These are phyloP conservation scores for Drosophila macrospina DNA, from an alignment of 2,888 invertebrate genomes.

Conservation along the genomic window DNA sequence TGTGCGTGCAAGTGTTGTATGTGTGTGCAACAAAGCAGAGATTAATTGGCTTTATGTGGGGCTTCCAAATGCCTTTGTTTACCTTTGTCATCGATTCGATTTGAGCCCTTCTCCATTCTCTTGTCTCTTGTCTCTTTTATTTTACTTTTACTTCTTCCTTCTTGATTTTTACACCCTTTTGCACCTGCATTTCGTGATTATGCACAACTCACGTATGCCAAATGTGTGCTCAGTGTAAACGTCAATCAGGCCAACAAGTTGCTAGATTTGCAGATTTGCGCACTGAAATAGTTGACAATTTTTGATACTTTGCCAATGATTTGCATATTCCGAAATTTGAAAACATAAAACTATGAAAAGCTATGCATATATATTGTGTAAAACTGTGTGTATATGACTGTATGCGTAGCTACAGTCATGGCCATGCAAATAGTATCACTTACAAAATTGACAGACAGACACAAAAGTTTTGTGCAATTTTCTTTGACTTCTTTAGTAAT, in stretches of 20 bases:
- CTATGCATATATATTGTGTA: background rate
- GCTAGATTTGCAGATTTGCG: background rate
- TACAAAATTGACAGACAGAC: no score
- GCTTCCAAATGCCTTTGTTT: slow-evolving; percentile 61
- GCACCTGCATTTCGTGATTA: slow-evolving; percentile 41
- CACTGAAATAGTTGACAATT: slow-evolving; percentile 10
- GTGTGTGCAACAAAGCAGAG: slow-evolving; percentile 64
- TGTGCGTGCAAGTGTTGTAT: background rate
- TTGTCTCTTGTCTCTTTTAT: background rate
- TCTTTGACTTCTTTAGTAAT: no score
- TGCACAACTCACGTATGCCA: slow-evolving; percentile 42
- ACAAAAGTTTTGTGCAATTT: no score
- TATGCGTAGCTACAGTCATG: background rate
- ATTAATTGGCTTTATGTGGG: slow-evolving; percentile 69
- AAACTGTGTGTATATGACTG: background rate
- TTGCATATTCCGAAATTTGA: slow-evolving; percentile 11
- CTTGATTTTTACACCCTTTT: slow-evolving; percentile 11
- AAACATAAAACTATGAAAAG: slow-evolving; percentile 1
- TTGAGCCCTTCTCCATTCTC: slow-evolving; percentile 24
- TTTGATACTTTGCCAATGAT: slow-evolving; percentile 17
- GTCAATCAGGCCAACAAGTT: slow-evolving; percentile 20
- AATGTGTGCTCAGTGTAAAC: slow-evolving; percentile 30
- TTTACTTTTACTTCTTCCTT: background rate
- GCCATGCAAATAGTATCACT: background rate
- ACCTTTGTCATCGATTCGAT: slow-evolving; percentile 61